Evolutionary conservation across 2,113 vertebrate species (phyloP).

Genomic region (Grallaria varia): DNA sequence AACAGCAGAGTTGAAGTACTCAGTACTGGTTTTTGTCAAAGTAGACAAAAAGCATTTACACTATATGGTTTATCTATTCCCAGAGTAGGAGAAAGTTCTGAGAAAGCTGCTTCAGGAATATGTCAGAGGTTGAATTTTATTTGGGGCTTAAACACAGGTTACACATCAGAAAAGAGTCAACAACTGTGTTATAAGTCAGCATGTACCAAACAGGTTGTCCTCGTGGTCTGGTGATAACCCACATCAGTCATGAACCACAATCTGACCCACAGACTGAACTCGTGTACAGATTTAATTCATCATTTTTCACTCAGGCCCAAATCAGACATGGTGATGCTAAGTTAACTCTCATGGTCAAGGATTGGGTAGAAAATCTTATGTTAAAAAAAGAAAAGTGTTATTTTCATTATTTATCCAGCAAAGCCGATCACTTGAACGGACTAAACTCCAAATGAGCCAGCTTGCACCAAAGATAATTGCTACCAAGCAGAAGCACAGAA

Average conservation of each 20-base stretch:
- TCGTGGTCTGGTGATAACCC: background rate
- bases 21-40: background rate
- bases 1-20: background rate
- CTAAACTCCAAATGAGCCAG: background rate
- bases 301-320: background rate
- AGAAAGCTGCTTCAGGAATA: background rate
- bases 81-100: background rate
- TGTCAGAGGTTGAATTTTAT: background rate
- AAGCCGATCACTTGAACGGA: background rate
- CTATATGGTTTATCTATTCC: background rate
- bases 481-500: background rate
- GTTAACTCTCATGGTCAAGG: background rate
- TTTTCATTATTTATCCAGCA: background rate
- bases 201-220: background rate
- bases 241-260: background rate
- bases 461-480: background rate
- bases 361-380: rapidly evolving
- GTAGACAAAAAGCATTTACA: background rate
- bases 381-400: background rate
- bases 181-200: background rate
- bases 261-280: background rate
- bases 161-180: background rate
- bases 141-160: background rate
- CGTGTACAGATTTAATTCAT: background rate
- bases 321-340: background rate